A percentile compares a stretch with the other conserved stretches of the same genome.
Evolutionary conservation across 2,113 vertebrate genomes (phyloP).

Genomic region (Anoura caudifer): DNA sequence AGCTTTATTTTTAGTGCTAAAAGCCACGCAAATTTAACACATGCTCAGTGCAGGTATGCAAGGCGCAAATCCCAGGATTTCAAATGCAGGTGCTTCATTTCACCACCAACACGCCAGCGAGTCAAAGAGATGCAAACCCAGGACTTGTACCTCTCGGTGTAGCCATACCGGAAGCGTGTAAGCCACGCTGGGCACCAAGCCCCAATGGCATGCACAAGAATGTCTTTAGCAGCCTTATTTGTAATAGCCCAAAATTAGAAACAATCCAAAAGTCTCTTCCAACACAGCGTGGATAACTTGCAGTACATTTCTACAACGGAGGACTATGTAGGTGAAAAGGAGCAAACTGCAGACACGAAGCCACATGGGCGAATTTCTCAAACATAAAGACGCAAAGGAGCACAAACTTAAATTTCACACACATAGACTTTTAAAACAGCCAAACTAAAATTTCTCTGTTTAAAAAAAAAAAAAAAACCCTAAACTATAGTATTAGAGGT

Average conservation of each 20-base stretch:
- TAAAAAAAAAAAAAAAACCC: background rate
- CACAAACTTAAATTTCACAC: background rate
- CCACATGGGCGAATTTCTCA: background rate
- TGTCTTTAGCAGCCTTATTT: background rate
- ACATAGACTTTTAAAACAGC: background rate
- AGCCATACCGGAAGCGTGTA: background rate
- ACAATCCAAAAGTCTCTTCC: background rate
- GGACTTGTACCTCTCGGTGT: background rate
- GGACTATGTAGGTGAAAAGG: accelerated
- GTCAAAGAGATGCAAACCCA: background rate
- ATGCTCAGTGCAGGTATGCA: background rate
- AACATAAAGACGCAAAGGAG: background rate
- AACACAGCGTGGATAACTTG: too few relatives aligned
- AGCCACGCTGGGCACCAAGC: accelerated
- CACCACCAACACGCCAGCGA: background rate
- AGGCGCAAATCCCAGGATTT: background rate
- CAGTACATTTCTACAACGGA: background rate
- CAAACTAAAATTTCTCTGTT: background rate
- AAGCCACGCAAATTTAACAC: background rate
- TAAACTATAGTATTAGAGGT: background rate
- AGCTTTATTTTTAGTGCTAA: background rate
- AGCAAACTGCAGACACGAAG: accelerated
- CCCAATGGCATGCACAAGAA: accelerated
- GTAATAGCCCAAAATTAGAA: background rate
- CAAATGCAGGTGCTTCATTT: background rate